Base-by-base conservation (phyloP, 1,140 invertebrate genomes). In the Daktulosphaira vitifoliae region DNA sequence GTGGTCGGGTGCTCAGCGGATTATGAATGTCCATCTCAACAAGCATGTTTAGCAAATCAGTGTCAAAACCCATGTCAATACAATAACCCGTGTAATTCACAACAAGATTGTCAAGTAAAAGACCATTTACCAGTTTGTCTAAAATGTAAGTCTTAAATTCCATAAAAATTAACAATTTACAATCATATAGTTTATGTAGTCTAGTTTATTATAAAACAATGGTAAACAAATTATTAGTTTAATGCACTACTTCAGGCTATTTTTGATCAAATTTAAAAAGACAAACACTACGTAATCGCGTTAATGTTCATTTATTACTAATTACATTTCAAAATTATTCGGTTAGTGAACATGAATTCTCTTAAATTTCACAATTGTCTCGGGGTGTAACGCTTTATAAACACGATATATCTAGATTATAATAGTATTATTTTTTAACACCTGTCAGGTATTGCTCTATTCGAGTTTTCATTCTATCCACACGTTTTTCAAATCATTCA, bases 71-170 rank as follows among this genome's bases (percentile, higher is more conserved):
- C 86, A 13, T 89, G 86, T 72, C 77, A 77, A 13, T 74, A 80
- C 62, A 77, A 80, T 16, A 87, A 86, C 70, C 85, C 86, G 1
- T 90, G 88, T 71, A 72, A 79, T 16, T 72, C 75, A 38, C 72
- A 78, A 25, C 79, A 88, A 66, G 84, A 86, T 48, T 91, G 89
- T 73, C 83, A 83, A 68, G 86, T 90, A 22, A 77, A 86, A 68
- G 77, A 86, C 71, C 88, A 90, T 75, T 82, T 85, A 71, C 84
- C 88, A 23, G 81, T 88, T 53, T 90, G 88, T 71, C 80, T 85
- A 20, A 83, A 84, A 81, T 84, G 88, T 87, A 78, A 71, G 68
- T 68, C n/a, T n/a, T n/a, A n/a, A n/a, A n/a, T n/a, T n/a, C n/a
- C n/a, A n/a, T n/a, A n/a, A n/a, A 22, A 20, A 8, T 49, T 66